Base-by-base conservation (phyloP, 2,797 vertebrate species). In the Harpagifer antarcticus region DNA sequence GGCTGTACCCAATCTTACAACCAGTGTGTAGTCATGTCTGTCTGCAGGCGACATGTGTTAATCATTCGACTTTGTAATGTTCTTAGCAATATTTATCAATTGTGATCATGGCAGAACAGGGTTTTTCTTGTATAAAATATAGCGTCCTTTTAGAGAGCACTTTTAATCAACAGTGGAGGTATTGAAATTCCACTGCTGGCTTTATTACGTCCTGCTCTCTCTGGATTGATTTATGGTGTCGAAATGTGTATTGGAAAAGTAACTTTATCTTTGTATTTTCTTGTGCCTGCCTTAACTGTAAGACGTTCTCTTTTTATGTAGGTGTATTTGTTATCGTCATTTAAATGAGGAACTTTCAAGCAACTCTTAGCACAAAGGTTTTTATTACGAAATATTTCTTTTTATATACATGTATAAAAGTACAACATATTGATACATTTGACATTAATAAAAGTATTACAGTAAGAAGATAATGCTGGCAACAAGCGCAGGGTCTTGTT, bases 371-470 rank as follows among this genome's bases (percentile, higher is more conserved):
- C 79, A 85, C 84, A 88, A 78, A 37, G 49, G 55, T 0, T 87
- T 89, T 92, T 89, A 82, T 89, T 86, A 74, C 72, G 81, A 92
- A 90, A 81, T 20, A 66, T 65, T 48, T 60, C 2, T 57, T 43
- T 78, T 68, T 67, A 47, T 69, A 73, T 70, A 60, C 82, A 78
- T 87, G 78, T 89, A 87, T 87, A 90, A 83, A 92, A 85, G 86
- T 79, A 80, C 77, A 80, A 19, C 64, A 66, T 40, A 63, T 54
- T 72, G 23, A 78, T 72, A 84, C 70, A 77, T 74, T 72, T 76
- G 48, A 81, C 67, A 53, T 69, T 57, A 82, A 82, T 85, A 84
- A 78, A 86, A 31, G 0, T 57, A 64, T 73, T 42, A 73, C 44
- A 33, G 58, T 82, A 83, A 86, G 80, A 83, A 82, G 89, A 79